These are phyloP conservation scores for Gymnarchus niloticus DNA, from an alignment of 2,113 vertebrate genomes.

Conservation along the genomic window DNA sequence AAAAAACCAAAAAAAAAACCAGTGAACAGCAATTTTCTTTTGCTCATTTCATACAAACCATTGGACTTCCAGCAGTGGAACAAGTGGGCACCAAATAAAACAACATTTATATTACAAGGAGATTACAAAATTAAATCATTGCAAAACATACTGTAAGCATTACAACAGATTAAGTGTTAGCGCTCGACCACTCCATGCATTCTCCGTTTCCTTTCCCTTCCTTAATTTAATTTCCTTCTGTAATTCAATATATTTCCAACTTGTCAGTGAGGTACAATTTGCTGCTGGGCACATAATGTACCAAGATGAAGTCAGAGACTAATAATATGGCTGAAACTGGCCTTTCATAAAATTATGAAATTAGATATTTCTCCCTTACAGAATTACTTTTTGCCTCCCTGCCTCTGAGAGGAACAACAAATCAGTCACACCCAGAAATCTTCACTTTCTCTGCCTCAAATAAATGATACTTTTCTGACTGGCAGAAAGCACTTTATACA, in stretches of 20 bases:
- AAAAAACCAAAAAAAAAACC: background rate
- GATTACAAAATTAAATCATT: background rate
- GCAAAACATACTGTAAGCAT: background rate
- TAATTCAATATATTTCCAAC: conserved; percentile 23
- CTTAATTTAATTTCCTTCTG: conserved; percentile 20
- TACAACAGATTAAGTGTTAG: conserved; percentile 14
- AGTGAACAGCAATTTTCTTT: background rate
- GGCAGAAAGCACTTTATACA: too few species aligned
- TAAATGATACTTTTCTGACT: conserved; percentile 25
- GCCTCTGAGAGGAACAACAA: conserved; percentile 21
- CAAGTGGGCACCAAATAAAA: background rate
- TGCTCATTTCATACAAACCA: background rate
- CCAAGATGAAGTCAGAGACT: background rate
- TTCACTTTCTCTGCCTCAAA: conserved; percentile 18
- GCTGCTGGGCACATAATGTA: conserved; percentile 22
- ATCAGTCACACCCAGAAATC: conserved; percentile 37
- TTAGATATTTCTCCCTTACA: background rate
- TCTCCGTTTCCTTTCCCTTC: conserved; percentile 1
- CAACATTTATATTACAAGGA: conserved; percentile 10
- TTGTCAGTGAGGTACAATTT: background rate
- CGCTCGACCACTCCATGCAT: background rate
- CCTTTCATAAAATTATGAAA: conserved; percentile 10
- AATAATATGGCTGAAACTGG: conserved; percentile 15
- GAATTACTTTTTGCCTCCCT: background rate
- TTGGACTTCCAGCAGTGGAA: background rate